These are phyloP conservation scores for Amazonetta brasiliensis DNA, from an alignment of 2,797 vertebrate species.

Conservation along the genomic window DNA sequence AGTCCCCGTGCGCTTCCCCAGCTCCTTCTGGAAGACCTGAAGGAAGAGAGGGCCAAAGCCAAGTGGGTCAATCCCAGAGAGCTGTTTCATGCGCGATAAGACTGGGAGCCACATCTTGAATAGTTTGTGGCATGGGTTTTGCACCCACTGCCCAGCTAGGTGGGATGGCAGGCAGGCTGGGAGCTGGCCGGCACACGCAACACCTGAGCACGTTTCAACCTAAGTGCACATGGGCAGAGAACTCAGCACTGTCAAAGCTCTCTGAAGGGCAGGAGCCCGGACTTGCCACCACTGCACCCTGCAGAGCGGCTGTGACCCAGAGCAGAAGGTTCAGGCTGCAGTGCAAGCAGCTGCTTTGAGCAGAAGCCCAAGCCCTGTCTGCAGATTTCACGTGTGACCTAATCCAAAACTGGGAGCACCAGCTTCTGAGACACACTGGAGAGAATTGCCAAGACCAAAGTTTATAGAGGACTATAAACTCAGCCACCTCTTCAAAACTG, in stretches of 20 bases:
- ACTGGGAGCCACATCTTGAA: too few relatives aligned
- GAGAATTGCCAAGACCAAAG: not conserved
- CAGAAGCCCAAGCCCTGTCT: not conserved
- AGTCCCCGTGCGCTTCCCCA: constrained; percentile 94
- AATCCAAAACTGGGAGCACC: not conserved
- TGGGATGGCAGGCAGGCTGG: not conserved
- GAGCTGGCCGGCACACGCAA: not conserved
- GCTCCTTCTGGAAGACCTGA: constrained; percentile 95
- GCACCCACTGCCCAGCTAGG: not conserved
- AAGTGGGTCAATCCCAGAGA: fast-evolving
- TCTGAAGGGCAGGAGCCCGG: not conserved
- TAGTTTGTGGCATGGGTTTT: not conserved
- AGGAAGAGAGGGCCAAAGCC: not conserved
- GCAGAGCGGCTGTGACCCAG: fast-evolving
- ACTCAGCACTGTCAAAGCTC: not conserved
- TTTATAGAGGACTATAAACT: not conserved
- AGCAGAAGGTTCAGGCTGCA: not conserved
- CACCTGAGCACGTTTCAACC: fast-evolving
- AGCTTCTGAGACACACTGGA: not conserved
- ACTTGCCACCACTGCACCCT: not conserved
- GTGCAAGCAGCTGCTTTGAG: not conserved
- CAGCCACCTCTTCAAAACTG: not conserved
- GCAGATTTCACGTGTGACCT: not conserved
- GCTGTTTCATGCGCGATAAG: not conserved
- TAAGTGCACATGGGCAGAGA: not conserved